phyloP scores from a whole-genome alignment of 2,113 vertebrate genomes.

The Syngnathus scovelli region DNA sequence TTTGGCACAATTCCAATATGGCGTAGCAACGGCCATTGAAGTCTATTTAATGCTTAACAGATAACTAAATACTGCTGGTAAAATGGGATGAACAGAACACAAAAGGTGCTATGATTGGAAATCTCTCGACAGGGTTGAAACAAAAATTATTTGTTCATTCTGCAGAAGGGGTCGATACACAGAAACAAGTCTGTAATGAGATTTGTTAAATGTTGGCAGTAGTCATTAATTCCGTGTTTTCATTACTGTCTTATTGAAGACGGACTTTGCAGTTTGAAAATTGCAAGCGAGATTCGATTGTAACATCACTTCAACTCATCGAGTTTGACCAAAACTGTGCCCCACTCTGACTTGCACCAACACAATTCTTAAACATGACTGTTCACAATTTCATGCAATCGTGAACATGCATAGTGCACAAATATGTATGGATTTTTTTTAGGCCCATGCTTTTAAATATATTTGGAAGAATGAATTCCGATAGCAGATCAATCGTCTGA shows the following conservation, averaged over 20 bases:
- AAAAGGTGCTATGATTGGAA: not conserved
- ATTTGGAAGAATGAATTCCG: no score
- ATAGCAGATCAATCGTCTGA: no score
- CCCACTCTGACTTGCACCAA: no score
- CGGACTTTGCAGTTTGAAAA: no score
- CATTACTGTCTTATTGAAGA: not conserved
- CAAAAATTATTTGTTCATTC: conserved; percentile 2
- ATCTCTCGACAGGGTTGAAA: not conserved
- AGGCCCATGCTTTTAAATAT: no score
- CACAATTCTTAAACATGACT: no score
- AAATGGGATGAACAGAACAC: not conserved
- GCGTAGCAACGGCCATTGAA: not conserved
- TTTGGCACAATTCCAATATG: not conserved
- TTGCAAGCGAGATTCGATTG: no score
- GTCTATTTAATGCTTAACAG: not conserved
- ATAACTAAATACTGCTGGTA: not conserved
- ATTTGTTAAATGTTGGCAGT: not conserved
- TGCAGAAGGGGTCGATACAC: not conserved
- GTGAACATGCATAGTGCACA: no score
- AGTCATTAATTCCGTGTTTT: not conserved
- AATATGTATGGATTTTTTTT: no score
- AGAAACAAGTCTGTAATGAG: not conserved
- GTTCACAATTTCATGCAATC: no score
- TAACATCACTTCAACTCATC: no score
- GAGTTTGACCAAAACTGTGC: no score